Conservation (phyloP, 2,797 vertebrate genomes). For the Paguma larvata region DNA sequence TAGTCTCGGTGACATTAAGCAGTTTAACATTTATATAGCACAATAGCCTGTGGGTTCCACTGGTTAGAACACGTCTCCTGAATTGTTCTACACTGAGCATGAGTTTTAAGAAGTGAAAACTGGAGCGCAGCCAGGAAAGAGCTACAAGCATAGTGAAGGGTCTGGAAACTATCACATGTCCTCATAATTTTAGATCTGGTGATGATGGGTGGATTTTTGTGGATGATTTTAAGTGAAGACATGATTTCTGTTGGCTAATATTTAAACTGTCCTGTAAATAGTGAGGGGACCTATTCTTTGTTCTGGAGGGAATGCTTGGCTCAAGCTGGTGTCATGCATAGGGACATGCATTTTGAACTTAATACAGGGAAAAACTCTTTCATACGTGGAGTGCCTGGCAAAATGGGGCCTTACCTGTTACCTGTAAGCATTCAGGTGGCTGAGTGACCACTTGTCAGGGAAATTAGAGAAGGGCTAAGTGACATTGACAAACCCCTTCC, state of each 20-base stretch:
- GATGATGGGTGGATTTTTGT: constrained; percentile 14
- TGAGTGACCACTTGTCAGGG: neutral
- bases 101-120: neutral
- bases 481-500: neutral
- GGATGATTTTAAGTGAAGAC: neutral
- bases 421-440: neutral
- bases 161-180: neutral
- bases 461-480: neutral
- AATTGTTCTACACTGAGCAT: neutral
- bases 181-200: constrained; percentile 16
- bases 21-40: neutral
- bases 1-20: neutral
- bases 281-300: neutral
- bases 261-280: neutral
- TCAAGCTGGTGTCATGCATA: neutral
- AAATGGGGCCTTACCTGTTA: neutral
- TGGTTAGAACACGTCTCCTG: neutral
- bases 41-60: neutral
- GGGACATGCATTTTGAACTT: neutral
- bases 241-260: neutral
- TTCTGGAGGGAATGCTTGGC: neutral
- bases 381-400: neutral
- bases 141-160: neutral
- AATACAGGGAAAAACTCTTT: neutral
- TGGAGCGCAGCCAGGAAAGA: neutral